Percentiles rank a stretch among this genome's conserved stretches.
These are phyloP conservation scores for Lypha dubia DNA, from an alignment of 2,888 invertebrate species.

Conservation along the genomic window DNA sequence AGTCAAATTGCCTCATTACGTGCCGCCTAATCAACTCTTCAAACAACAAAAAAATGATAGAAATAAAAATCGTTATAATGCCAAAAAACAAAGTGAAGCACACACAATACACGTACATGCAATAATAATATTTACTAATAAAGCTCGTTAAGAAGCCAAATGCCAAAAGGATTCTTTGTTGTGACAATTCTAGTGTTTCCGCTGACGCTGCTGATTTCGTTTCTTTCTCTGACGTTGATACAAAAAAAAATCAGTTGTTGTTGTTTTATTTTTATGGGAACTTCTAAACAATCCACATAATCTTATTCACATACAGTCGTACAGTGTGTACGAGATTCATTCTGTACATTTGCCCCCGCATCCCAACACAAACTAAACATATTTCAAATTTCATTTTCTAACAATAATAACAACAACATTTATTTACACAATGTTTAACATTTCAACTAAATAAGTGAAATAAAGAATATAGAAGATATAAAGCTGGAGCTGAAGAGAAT, in stretches of 20 bases:
- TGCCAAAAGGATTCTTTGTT: conserved; percentile 36
- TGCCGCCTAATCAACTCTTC: background rate
- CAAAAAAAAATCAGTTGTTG: background rate
- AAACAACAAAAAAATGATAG: background rate
- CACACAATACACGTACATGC: background rate
- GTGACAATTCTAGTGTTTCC: conserved; percentile 6
- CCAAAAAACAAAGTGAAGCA: background rate
- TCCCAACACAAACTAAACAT: background rate
- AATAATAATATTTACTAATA: conserved; percentile 1
- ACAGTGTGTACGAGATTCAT: no score
- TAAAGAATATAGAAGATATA: background rate
- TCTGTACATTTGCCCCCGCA: background rate
- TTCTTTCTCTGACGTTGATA: background rate
- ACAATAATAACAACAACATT: background rate
- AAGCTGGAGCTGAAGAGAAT: background rate
- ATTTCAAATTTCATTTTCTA: background rate
- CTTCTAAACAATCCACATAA: background rate
- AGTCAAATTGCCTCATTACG: background rate
- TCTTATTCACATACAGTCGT: background rate
- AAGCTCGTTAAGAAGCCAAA: conserved; percentile 42
- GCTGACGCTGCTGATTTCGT: background rate
- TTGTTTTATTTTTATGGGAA: conserved; percentile 1
- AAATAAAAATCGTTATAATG: background rate
- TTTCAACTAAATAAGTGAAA: conserved; percentile 31
- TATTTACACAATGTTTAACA: conserved; percentile 17